phyloP scores from a whole-genome alignment of 2,888 invertebrate species.

The Ornithoptera alexandrae region DNA sequence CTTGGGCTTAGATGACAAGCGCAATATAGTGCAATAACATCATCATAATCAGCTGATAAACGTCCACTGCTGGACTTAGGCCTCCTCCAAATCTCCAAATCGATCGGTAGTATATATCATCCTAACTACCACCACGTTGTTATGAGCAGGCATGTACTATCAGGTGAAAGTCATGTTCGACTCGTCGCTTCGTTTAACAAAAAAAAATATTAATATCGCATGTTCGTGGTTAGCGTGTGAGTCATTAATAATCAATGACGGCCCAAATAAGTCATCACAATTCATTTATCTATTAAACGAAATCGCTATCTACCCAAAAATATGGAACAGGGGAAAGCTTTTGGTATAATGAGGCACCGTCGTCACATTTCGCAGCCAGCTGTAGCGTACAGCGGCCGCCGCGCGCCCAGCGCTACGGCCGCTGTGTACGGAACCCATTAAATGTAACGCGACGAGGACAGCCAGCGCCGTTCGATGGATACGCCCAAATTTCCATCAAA shows the following conservation, averaged over 20 bases:
- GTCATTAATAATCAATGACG: conserved; percentile 9
- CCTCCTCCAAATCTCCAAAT: too few relatives aligned
- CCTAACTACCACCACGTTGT: too few relatives aligned
- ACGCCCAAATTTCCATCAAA: conserved; percentile 76
- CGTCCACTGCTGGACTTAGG: too few relatives aligned
- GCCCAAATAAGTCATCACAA: conserved; percentile 18
- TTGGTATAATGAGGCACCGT: conserved; percentile 41
- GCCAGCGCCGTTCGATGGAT: conserved; percentile 70
- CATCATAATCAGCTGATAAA: too few relatives aligned
- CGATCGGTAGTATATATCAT: too few relatives aligned
- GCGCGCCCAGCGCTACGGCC: conserved; percentile 30
- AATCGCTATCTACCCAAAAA: conserved; percentile 28
- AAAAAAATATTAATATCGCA: too few relatives aligned
- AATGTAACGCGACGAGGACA: conserved; percentile 60
- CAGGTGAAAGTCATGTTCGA: too few relatives aligned
- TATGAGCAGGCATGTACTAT: too few relatives aligned
- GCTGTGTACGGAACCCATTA: conserved; percentile 54
- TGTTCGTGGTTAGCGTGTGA: neutral
- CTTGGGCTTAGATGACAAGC: too few relatives aligned
- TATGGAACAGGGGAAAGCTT: conserved; percentile 38
- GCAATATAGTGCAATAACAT: too few relatives aligned
- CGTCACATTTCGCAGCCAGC: conserved; percentile 25
- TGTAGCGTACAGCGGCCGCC: conserved; percentile 30
- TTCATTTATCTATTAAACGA: conserved; percentile 26
- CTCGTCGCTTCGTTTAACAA: too few relatives aligned